Base-by-base conservation (phyloP, 2,888 invertebrate genomes). In the Nemurella pictetii region DNA sequence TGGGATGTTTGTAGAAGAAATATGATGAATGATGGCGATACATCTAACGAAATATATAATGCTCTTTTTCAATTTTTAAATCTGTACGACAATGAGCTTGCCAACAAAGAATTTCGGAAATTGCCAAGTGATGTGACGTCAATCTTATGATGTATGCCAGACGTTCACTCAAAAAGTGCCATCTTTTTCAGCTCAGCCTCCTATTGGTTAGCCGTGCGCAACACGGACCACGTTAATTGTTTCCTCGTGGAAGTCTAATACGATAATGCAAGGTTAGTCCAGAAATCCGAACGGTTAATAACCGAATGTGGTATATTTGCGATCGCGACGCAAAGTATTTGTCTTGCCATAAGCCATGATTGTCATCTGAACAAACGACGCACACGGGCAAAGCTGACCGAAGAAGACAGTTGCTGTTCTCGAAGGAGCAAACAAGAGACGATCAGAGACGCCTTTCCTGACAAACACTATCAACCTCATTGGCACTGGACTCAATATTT, bases 361-460 rank as follows among this genome's bases (percentile, higher is more conserved):
- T 80, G 35, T 80, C 30, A 80, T 32, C 32, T 30, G 25, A 36
- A 25, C 36, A 26, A 9, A 36, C 82, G 72, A 27, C 55, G 55
- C 26, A 5, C 25, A 9, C 35, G 28, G 26, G 77, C 9, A 55
- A 55, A 3, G 55, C 55, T 55, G 55, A 55, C 55, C 20, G 55
- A 12, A 55, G 29, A 75, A 75, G 78, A 82, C 82, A 82, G 72
- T 82, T 72, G 55, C 82, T 29, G 82, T 28, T 82, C 55, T 12
- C 82, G 26, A 12, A 55, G 55, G 20, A 2, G 9, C 55, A 20
- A 20, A 20, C 80, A 30, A 25, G 36, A 72, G 72, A 26, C 55
- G 9, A 55, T 27, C 26, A 12, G 72, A 26, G 82, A 82, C 82
- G 82, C 82, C 82, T 82, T 72, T 82, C 82, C 82, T 82, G 82